A percentile compares a stretch with the other conserved stretches of the same genome.
Conservation (phyloP, 1,140 invertebrate genomes). For the Homalodisca vitripennis region DNA sequence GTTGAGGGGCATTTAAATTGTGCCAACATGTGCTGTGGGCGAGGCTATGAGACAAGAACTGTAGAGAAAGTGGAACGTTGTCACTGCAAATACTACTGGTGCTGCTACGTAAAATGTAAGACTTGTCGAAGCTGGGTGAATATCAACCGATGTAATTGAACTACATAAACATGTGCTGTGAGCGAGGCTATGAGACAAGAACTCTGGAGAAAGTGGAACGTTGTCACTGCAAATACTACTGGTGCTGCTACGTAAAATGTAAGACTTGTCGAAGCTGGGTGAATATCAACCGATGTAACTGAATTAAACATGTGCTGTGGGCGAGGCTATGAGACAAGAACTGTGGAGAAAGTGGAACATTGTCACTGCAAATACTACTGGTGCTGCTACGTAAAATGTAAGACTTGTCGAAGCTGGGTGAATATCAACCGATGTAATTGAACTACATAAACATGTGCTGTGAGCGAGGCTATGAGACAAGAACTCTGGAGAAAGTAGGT, state of each 20-base stretch:
- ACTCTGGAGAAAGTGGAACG: constrained; percentile 65
- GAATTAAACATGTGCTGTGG: constrained; percentile 77
- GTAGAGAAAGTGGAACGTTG: constrained; percentile 73
- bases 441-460: no score
- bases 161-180: no score
- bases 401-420: constrained; percentile 61
- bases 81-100: constrained; percentile 88
- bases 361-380: constrained; percentile 90
- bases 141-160: constrained; percentile 42
- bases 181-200: no score
- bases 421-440: constrained; percentile 42
- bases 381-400: constrained; percentile 89
- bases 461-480: no score
- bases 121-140: constrained; percentile 56
- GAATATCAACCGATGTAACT: constrained; percentile 42
- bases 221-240: constrained; percentile 88
- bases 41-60: constrained; percentile 74
- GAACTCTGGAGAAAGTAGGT: constrained; percentile 63
- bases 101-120: constrained; percentile 88
- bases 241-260: constrained; percentile 89
- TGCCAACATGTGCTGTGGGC: constrained; percentile 82
- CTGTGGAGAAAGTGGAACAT: constrained; percentile 65
- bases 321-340: constrained; percentile 72
- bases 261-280: constrained; percentile 64
- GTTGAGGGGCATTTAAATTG: constrained; percentile 73